These are phyloP conservation scores for Porites australiensis DNA, from an alignment of 64 coral and sea anemone genomes.

Conservation along the genomic window DNA sequence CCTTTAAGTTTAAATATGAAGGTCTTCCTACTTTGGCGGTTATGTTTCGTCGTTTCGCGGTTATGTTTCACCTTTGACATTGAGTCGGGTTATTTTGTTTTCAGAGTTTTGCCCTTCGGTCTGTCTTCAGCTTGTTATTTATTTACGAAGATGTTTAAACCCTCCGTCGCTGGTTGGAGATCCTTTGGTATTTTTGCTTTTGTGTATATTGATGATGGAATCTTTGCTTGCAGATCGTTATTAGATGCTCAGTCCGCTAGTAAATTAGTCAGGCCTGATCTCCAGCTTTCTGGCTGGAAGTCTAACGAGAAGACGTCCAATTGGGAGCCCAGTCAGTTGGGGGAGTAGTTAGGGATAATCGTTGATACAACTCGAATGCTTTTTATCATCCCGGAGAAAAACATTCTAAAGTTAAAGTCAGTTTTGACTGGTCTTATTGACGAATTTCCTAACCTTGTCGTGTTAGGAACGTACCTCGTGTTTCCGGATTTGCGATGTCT, in stretches of 20 bases:
- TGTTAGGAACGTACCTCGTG: conserved; percentile 21
- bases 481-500: conserved; percentile 34
- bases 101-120: too few relatives aligned
- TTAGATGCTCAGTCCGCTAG: not conserved
- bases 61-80: conserved; percentile 39
- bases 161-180: conserved; percentile 7
- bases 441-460: conserved; percentile 45
- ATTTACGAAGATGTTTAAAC: conserved; percentile 29
- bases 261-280: conserved; percentile 8
- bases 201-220: too few relatives aligned
- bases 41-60: conserved; percentile 7
- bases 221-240: not conserved
- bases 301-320: conserved; percentile 15
- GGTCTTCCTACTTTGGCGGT: conserved; percentile 13
- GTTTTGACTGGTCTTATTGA: conserved; percentile 1
- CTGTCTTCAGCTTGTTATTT: conserved; percentile 38
- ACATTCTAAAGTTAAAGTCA: conserved; percentile 42
- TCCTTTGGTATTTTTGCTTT: conserved; percentile 12
- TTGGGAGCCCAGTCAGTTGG: conserved; percentile 64
- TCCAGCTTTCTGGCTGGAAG: conserved; percentile 32
- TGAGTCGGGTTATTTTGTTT: too few relatives aligned
- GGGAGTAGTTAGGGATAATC: conserved; percentile 56
- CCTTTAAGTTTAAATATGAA: conserved; percentile 71
- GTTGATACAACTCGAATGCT: conserved; percentile 54
- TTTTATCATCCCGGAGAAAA: conserved; percentile 61